Evolutionary conservation across 2,113 vertebrate species (phyloP).

Genomic region (Oreamnos americanus): DNA sequence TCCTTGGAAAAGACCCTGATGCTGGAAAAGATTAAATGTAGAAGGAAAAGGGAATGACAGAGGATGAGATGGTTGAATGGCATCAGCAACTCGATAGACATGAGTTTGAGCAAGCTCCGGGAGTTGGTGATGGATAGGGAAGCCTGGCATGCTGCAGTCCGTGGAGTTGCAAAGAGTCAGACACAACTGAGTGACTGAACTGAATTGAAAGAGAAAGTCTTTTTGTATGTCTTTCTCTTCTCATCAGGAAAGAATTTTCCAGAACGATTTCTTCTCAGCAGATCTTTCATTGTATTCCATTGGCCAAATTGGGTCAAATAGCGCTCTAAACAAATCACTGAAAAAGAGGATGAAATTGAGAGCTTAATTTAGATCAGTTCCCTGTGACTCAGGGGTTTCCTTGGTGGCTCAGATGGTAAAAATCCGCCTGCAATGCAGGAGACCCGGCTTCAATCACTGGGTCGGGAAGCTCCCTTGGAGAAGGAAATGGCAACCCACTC

Average conservation of each 20-base stretch:
- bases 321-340: neutral
- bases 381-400: neutral
- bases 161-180: neutral
- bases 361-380: neutral
- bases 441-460: accelerated
- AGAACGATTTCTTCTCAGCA: neutral
- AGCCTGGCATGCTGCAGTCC: neutral
- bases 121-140: neutral
- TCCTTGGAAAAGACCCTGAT: neutral
- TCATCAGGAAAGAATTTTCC: neutral
- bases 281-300: neutral
- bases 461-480: neutral
- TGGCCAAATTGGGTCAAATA: neutral
- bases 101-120: neutral
- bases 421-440: neutral
- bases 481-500: neutral
- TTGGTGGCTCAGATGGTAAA: neutral
- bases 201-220: neutral
- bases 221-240: neutral
- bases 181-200: neutral
- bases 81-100: accelerated
- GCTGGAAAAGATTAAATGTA: neutral
- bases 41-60: neutral
- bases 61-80: neutral
- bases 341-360: neutral